Evolutionary conservation across 2,113 vertebrate species (phyloP).

Genomic region (Daboia siamensis): DNA sequence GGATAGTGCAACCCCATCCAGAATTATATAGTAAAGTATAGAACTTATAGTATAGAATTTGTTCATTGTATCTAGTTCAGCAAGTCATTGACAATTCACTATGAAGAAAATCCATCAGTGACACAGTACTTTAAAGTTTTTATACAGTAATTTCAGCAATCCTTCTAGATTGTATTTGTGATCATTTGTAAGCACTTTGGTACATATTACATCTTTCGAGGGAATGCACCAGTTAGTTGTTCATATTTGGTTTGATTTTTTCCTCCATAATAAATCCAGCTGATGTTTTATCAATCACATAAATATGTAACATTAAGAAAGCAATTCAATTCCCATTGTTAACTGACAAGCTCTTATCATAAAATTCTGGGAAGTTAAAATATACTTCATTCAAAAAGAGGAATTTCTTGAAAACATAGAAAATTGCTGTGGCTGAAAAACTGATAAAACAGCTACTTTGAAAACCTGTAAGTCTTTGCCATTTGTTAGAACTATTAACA

Average conservation of each 20-base stretch:
- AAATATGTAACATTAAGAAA: background rate
- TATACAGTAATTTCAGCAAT: background rate
- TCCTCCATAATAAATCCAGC: background rate
- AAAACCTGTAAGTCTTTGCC: background rate
- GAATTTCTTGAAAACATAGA: background rate
- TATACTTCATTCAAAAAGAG: background rate
- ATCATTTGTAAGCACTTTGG: background rate
- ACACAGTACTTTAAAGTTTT: background rate
- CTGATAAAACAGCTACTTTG: background rate
- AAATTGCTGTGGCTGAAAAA: background rate
- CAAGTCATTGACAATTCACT: background rate
- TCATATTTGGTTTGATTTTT: background rate
- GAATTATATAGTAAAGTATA: too few relatives aligned
- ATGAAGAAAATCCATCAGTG: background rate
- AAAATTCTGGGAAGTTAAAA: background rate
- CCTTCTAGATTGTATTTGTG: background rate
- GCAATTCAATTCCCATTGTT: background rate
- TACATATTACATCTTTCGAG: background rate
- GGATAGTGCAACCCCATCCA: too few relatives aligned
- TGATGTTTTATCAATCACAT: background rate
- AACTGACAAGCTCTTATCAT: background rate
- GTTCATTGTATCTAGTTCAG: background rate
- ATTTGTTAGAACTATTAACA: background rate
- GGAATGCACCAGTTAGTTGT: background rate
- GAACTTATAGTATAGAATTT: background rate